These are phyloP conservation scores for Gari tellinella DNA, from an alignment of 2,888 invertebrate species.

Conservation along the genomic window DNA sequence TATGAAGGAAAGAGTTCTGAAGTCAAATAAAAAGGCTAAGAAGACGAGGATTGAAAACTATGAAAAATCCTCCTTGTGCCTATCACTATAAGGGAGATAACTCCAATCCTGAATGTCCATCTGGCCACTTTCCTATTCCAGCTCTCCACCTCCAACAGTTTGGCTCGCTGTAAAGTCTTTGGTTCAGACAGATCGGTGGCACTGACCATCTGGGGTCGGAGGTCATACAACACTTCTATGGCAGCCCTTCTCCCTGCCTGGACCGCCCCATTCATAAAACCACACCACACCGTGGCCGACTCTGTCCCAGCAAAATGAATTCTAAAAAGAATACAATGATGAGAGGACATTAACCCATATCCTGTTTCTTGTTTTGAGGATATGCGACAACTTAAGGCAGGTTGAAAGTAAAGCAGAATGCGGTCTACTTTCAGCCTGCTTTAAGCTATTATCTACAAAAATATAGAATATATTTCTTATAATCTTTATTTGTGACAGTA, in stretches of 20 bases:
- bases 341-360: too few species aligned
- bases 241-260: conserved; percentile 82
- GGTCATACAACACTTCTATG: conserved; percentile 78
- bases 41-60: not conserved
- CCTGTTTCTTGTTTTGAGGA: too few species aligned
- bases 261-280: conserved; percentile 83
- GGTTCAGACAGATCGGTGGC: conserved; percentile 61
- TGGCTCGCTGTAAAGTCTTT: conserved; percentile 9
- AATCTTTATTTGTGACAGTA: too few species aligned
- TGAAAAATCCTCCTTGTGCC: conserved; percentile 29
- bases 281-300: conserved; percentile 82
- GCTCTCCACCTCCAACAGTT: conserved; percentile 1
- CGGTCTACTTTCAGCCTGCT: too few species aligned
- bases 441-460: too few species aligned
- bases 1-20: too few species aligned
- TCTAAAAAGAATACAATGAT: conserved; percentile 56
- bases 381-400: too few species aligned
- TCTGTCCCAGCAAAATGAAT: conserved; percentile 84
- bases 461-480: too few species aligned
- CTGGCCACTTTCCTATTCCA: conserved; percentile 31
- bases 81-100: conserved; percentile 22
- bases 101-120: conserved; percentile 44
- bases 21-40: too few species aligned
- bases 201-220: conserved; percentile 70
- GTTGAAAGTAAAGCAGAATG: too few species aligned